Evolutionary conservation across 1,140 invertebrate genomes (phyloP), one percentile per base, ranked within the genome.

Genomic region (Chironomus tepperi): DNA sequence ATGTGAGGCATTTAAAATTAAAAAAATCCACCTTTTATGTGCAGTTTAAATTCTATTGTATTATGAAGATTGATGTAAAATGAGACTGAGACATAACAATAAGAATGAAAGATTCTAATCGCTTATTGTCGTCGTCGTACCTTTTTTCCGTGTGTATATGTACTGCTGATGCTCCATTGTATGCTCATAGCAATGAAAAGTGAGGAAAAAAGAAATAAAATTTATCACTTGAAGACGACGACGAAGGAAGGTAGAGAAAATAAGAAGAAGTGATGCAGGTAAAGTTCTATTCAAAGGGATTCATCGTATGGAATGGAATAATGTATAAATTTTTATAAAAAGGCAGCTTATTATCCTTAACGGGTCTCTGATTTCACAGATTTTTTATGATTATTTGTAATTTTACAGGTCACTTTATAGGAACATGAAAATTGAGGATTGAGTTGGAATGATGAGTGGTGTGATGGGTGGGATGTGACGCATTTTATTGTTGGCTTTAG

Each of bases 351-450:
- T 57, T 57, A 57, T 57, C 47, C 47, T 57, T 57, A 57, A 57
- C 47, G 47, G 47, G 47, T 57, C 47, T 57, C 47, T 57, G 47
- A 57, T 57, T 57, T 57, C 47, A 57, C 47, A 57, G 47, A 57
- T 57, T 57, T 57, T 57, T 57, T 57, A 57, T 57, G 47, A 57
- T 57, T 57, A 57, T 57, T 57, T 57, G 47, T 57, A 57, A 57
- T 57, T 57, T 57, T 57, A 57, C 47, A 57, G 47, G 47, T 57
- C 47, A 34, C 24, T 34, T 34, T 34, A 34, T 34, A 34, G 24
- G 24, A 34, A 34, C 24, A 34, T 34, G 24, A 34, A 34, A 34
- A 34, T n/a, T 34, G 24, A 34, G 24, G 24, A 34, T 34, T 34
- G 5, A 34, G 24, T 34, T 34, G 24, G 24, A 34, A 34, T 34